Percentiles rank a stretch among this genome's conserved stretches.
These are phyloP conservation scores for Cataglyphis livida DNA, from an alignment of 2,888 invertebrate genomes.

Conservation along the genomic window DNA sequence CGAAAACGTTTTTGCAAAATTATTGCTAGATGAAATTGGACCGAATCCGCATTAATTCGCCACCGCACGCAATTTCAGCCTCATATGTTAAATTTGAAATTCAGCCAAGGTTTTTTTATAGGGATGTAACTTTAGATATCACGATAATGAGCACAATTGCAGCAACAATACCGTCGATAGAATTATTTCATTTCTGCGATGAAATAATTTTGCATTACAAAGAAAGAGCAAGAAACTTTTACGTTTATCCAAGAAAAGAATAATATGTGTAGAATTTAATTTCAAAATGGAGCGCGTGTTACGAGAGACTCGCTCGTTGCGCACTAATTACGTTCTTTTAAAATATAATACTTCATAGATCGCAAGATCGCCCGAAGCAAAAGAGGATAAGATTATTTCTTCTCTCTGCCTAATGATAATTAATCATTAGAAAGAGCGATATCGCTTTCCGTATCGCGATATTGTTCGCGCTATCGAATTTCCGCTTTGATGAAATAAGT, in stretches of 20 bases:
- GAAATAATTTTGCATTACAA: background rate
- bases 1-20: slow-evolving; percentile 37
- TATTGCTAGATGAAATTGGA: slow-evolving; percentile 39
- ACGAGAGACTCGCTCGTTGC: background rate
- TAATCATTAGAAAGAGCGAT: slow-evolving; percentile 17
- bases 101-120: background rate
- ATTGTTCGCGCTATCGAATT: slow-evolving; percentile 32
- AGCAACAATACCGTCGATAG: background rate
- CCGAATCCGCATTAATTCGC: slow-evolving; percentile 37
- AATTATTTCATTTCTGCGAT: background rate
- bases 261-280: slow-evolving; percentile 13
- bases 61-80: slow-evolving; percentile 2
- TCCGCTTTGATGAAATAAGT: slow-evolving; percentile 42
- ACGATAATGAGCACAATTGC: slow-evolving; percentile 12
- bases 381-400: background rate
- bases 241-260: background rate
- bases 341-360: slow-evolving; percentile 14
- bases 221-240: background rate
- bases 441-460: background rate
- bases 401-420: slow-evolving; percentile 25
- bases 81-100: slow-evolving; percentile 16
- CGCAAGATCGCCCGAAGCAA: background rate
- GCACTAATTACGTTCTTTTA: background rate
- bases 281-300: background rate
- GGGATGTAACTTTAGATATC: slow-evolving; percentile 3